Conservation (phyloP, 2,113 vertebrate genomes). For the Cavia aperea region DNA sequence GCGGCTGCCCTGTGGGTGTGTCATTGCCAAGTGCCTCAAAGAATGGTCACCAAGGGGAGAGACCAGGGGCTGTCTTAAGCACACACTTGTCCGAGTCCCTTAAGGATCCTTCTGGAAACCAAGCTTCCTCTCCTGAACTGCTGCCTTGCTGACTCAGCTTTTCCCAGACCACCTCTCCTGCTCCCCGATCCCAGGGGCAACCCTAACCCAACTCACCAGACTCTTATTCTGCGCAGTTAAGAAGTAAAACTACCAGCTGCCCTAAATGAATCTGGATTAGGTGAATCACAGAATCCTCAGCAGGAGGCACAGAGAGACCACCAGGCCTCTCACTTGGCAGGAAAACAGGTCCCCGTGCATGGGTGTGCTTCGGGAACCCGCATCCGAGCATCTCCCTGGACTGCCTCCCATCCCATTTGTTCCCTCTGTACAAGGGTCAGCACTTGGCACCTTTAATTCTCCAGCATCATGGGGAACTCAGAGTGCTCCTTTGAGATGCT, state of each 20-base stretch:
- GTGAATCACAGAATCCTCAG: not conserved
- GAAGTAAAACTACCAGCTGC: not conserved
- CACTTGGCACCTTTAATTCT: not conserved
- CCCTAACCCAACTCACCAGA: not conserved
- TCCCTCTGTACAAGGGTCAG: not conserved
- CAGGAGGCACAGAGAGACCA: not conserved
- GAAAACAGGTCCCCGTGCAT: not conserved
- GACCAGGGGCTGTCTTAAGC: not conserved
- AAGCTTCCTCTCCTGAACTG: not conserved
- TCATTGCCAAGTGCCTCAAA: not conserved
- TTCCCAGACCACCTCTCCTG: not conserved
- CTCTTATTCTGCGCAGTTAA: too few species aligned
- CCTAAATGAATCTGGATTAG: not conserved
- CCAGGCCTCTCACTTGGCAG: not conserved
- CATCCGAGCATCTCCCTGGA: too few species aligned
- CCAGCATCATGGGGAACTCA: not conserved
- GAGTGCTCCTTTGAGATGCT: not conserved
- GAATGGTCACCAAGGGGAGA: not conserved
- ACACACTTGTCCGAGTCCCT: too few species aligned
- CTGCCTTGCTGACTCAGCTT: too few species aligned
- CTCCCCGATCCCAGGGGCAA: rapidly evolving
- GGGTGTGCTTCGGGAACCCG: not conserved
- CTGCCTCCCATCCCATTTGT: not conserved
- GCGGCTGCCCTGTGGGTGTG: not conserved
- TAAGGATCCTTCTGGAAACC: not conserved